These are phyloP conservation scores for Chiroxiphia lanceolata DNA, from an alignment of 2,797 vertebrate genomes.

Conservation along the genomic window DNA sequence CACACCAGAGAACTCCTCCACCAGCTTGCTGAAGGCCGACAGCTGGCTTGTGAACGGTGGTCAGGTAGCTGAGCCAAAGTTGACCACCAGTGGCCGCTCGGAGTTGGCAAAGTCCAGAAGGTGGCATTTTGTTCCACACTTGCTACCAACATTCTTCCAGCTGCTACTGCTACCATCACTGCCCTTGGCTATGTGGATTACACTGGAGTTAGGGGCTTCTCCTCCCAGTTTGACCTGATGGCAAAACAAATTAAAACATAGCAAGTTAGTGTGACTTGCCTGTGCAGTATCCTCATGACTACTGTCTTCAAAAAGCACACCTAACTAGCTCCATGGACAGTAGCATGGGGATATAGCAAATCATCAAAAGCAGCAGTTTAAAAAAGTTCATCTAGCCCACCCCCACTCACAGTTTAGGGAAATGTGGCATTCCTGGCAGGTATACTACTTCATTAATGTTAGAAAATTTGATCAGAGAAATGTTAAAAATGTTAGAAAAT, in stretches of 20 bases:
- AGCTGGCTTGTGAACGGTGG: constrained; percentile 95
- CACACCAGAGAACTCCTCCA: constrained; percentile 92
- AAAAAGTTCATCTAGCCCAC: background rate
- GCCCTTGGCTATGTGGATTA: constrained; percentile 84
- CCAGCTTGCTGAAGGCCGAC: constrained; percentile 91
- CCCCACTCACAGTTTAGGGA: background rate
- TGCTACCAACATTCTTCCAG: constrained; percentile 51
- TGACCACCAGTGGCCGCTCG: constrained; percentile 92
- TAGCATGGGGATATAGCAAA: background rate
- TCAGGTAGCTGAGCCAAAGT: constrained; percentile 98
- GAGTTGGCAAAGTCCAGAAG: constrained; percentile 92
- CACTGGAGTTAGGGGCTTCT: constrained; percentile 93
- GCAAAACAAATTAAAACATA: constrained; percentile 43
- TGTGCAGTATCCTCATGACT: background rate
- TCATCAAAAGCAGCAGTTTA: background rate
- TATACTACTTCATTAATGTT: background rate
- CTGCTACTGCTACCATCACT: constrained; percentile 30
- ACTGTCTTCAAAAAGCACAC: background rate
- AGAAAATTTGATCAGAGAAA: background rate
- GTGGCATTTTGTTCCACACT: constrained; percentile 77
- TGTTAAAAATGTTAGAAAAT: background rate
- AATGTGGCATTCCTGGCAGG: background rate
- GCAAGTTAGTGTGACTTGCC: constrained; percentile 15
- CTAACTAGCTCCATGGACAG: background rate
- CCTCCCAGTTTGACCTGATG: constrained; percentile 90